Conservation (phyloP, 2,888 invertebrate species). For the Limnephilus lunatus region DNA sequence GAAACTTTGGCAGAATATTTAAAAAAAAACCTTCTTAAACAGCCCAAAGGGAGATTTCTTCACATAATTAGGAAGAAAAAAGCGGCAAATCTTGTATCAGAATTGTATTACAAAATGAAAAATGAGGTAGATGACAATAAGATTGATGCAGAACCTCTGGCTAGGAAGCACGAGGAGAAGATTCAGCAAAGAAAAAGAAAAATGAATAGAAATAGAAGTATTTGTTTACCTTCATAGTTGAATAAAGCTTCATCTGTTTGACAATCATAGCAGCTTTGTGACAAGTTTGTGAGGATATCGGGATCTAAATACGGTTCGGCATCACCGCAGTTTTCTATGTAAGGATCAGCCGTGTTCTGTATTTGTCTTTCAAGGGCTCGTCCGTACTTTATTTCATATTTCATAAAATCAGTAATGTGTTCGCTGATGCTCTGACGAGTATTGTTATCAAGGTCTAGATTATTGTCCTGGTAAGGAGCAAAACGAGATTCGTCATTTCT, state of each 20-base stretch:
- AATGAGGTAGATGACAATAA: background rate
- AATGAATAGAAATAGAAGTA: background rate
- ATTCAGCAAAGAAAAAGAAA: background rate
- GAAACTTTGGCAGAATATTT: background rate
- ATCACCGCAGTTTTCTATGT: conserved; percentile 20
- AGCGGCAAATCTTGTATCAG: background rate
- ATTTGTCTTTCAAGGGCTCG: conserved; percentile 7
- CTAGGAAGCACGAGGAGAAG: background rate
- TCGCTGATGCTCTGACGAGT: conserved; percentile 25
- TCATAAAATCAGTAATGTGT: conserved; percentile 29
- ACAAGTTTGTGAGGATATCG: conserved; percentile 14
- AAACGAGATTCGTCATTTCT: background rate
- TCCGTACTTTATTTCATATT: conserved; percentile 34
- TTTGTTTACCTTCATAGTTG: conserved; percentile 75
- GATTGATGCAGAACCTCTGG: background rate
- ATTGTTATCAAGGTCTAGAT: background rate
- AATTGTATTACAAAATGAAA: background rate
- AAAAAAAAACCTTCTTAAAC: background rate
- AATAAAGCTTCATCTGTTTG: conserved; percentile 74
- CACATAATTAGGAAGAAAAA: background rate
- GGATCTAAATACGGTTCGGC: background rate
- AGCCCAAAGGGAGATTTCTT: background rate
- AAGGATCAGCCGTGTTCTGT: conserved; percentile 1
- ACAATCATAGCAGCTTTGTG: conserved; percentile 45
- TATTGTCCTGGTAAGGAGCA: conserved; percentile 15